Percentiles rank a stretch among this genome's conserved stretches.
phyloP scores from a whole-genome alignment of 92 coral and sea anemone genomes.

The Palythoa grandis region DNA sequence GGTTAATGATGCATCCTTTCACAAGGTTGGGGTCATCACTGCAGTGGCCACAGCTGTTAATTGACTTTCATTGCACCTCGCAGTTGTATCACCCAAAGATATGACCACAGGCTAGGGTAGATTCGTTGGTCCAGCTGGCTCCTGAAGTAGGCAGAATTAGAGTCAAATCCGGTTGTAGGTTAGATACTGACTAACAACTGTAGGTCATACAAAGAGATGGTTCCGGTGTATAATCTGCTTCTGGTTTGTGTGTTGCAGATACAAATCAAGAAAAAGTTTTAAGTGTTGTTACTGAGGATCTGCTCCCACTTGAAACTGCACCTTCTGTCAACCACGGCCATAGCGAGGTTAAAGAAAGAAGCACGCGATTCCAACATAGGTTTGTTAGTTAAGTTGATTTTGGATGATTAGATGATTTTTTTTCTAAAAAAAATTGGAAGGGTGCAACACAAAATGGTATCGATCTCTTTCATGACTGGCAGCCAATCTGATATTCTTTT shows the following conservation, averaged over 20 bases:
- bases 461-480: too few species aligned
- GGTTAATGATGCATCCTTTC: too few species aligned
- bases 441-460: not conserved
- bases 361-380: not conserved
- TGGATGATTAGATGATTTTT: not conserved
- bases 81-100: too few species aligned
- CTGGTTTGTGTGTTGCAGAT: slow-evolving; percentile 41
- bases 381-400: not conserved
- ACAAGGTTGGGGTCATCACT: too few species aligned
- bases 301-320: slow-evolving; percentile 30
- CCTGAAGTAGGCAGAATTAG: too few species aligned
- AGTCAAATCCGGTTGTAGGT: too few species aligned
- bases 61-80: too few species aligned
- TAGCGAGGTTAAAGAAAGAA: not conserved
- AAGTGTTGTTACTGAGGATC: slow-evolving; percentile 76
- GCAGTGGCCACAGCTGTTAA: too few species aligned
- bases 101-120: too few species aligned
- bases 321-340: not conserved
- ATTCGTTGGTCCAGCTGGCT: too few species aligned
- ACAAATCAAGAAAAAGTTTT: slow-evolving; percentile 76
- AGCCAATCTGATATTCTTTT: too few species aligned
- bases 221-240: not conserved
- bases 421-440: too few species aligned
- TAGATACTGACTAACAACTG: not conserved
- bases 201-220: not conserved